Conservation (phyloP, 2,797 vertebrate species). For the Cryptoprocta ferox region DNA sequence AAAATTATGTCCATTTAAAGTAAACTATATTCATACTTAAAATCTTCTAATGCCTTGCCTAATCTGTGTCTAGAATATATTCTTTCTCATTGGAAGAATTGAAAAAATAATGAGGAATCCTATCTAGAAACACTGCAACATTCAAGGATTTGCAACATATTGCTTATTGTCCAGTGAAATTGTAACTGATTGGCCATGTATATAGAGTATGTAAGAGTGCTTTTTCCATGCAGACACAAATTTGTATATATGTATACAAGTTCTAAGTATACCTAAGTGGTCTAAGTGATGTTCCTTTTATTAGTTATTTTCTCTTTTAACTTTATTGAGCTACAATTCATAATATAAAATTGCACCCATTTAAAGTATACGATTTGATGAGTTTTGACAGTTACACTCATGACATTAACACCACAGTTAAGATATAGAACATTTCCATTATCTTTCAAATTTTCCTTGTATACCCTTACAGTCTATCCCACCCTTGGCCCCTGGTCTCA, state of each 20-base stretch:
- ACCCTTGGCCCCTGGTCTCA: not conserved
- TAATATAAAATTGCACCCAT: not conserved
- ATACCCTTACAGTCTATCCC: not conserved
- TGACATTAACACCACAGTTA: not conserved
- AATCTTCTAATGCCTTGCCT: not conserved
- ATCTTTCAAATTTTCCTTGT: not conserved
- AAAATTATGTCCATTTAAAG: conserved; percentile 44
- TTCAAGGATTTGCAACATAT: not conserved
- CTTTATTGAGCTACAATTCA: not conserved
- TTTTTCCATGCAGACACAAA: not conserved
- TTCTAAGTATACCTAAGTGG: not conserved
- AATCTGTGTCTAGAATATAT: not conserved
- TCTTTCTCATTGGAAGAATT: not conserved
- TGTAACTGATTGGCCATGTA: not conserved
- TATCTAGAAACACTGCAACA: not conserved
- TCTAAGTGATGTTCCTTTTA: not conserved
- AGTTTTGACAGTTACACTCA: not conserved
- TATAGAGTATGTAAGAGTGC: not conserved
- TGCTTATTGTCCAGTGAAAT: not conserved
- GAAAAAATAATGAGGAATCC: not conserved
- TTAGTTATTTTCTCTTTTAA: not conserved
- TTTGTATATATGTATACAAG: not conserved
- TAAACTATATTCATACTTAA: conserved; percentile 13
- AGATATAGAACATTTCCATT: not conserved
- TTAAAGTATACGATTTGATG: not conserved